phyloP scores from a whole-genome alignment of 2,888 invertebrate genomes.

The Patella caerulea region DNA sequence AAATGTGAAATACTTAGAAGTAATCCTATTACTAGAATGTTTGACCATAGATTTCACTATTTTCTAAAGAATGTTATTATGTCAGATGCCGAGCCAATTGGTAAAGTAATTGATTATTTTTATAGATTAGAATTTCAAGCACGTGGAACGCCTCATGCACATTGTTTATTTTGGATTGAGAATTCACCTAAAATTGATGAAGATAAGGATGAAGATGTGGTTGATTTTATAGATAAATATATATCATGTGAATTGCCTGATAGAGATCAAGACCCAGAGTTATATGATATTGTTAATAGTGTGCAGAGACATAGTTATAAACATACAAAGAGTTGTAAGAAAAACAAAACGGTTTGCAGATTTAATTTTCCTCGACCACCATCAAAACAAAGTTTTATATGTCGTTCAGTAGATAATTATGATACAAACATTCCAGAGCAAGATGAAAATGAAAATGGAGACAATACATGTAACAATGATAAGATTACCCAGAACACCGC shows the following conservation, averaged over 20 bases:
- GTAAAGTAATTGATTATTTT: slow-evolving; percentile 39
- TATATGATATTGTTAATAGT: slow-evolving; percentile 34
- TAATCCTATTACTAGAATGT: slow-evolving; percentile 29
- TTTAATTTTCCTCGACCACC: slow-evolving; percentile 41
- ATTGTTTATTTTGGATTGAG: slow-evolving; percentile 37
- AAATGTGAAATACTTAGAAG: slow-evolving; percentile 23
- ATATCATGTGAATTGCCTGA: slow-evolving; percentile 30
- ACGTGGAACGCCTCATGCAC: slow-evolving; percentile 40
- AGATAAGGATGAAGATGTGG: slow-evolving; percentile 25
- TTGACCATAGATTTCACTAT: slow-evolving; percentile 23
- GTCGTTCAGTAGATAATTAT: background rate
- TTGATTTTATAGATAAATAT: slow-evolving; percentile 36
- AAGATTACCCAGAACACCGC: background rate
- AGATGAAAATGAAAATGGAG: background rate
- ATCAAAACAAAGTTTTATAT: slow-evolving; percentile 15
- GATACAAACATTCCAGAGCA: background rate
- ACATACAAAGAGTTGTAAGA: slow-evolving; percentile 33
- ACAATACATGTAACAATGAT: too few species aligned
- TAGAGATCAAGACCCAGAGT: slow-evolving; percentile 30
- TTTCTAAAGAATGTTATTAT: slow-evolving; percentile 23
- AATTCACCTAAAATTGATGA: slow-evolving; percentile 28
- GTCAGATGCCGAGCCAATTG: slow-evolving; percentile 26
- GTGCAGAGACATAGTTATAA: slow-evolving; percentile 36
- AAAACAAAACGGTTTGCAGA: slow-evolving; percentile 33
- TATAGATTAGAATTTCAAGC: slow-evolving; percentile 44